These are phyloP conservation scores for Acrobasis consociella DNA, from an alignment of 2,888 invertebrate genomes.

Conservation along the genomic window DNA sequence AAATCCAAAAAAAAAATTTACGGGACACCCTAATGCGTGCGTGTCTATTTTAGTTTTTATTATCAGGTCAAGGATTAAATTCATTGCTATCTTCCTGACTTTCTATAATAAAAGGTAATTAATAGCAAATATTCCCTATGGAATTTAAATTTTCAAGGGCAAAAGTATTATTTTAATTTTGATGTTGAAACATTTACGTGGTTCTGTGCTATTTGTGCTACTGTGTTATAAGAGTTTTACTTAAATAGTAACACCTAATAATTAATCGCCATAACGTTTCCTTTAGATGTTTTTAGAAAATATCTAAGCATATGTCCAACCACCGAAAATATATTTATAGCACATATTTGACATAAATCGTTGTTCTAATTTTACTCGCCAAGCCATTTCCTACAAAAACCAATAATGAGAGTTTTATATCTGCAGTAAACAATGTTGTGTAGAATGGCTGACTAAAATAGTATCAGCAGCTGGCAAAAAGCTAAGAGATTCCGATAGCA, in stretches of 20 bases:
- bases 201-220: background rate
- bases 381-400: constrained; percentile 34
- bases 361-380: constrained; percentile 1
- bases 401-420: constrained; percentile 36
- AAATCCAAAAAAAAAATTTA: no score
- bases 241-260: no score
- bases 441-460: constrained; percentile 64
- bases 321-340: no score
- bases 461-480: constrained; percentile 65
- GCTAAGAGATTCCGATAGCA: constrained; percentile 53
- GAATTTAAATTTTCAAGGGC: background rate
- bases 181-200: background rate
- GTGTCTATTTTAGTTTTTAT: constrained; percentile 74
- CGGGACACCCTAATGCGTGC: no score
- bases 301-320: no score
- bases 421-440: constrained; percentile 46
- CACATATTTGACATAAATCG: constrained; percentile 4
- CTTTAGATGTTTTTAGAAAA: no score
- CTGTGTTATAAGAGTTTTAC: background rate
- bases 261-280: no score
- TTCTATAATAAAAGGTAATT: constrained; percentile 18
- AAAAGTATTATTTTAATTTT: background rate
- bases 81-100: constrained; percentile 39
- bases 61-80: constrained; percentile 77
- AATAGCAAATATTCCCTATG: background rate